Evolutionary conservation across 1,140 invertebrate genomes (phyloP).

Genomic region (Musca vetustissima): DNA sequence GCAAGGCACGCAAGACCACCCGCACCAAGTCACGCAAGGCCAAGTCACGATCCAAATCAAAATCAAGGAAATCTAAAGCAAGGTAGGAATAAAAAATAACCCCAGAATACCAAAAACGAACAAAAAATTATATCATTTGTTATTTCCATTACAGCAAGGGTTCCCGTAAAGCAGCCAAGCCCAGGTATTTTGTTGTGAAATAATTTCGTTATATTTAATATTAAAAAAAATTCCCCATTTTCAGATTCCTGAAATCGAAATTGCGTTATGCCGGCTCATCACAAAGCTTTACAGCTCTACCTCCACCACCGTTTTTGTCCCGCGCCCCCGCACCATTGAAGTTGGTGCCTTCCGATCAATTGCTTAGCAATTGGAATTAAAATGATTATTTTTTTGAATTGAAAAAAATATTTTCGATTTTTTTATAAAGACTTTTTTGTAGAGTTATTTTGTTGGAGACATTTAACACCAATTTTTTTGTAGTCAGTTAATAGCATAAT

Average conservation of each 20-base stretch:
- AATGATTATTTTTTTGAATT: background rate
- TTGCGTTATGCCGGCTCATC: background rate
- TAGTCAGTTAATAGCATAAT: background rate
- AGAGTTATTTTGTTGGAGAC: background rate
- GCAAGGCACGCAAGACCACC: background rate
- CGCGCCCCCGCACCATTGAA: conserved; percentile 36
- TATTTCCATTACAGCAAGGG: too few species aligned
- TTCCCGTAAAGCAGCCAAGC: too few species aligned
- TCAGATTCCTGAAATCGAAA: conserved; percentile 28
- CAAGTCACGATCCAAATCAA: conserved; percentile 1
- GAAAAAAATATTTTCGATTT: background rate
- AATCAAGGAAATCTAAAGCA: background rate
- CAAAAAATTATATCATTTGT: too few species aligned
- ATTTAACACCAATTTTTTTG: background rate
- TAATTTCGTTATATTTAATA: too few species aligned
- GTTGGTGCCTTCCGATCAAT: conserved; percentile 40
- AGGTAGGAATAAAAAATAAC: background rate
- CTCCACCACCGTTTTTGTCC: conserved; percentile 38
- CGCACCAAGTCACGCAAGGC: background rate
- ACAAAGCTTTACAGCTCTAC: conserved; percentile 36
- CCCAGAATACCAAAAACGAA: too few species aligned
- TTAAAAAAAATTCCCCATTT: too few species aligned
- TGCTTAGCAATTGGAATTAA: conserved; percentile 45
- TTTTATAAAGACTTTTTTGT: background rate
- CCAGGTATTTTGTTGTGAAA: too few species aligned